Base-by-base conservation (phyloP, 2,113 vertebrate species). In the Heterotilapia buettikoferi region DNA sequence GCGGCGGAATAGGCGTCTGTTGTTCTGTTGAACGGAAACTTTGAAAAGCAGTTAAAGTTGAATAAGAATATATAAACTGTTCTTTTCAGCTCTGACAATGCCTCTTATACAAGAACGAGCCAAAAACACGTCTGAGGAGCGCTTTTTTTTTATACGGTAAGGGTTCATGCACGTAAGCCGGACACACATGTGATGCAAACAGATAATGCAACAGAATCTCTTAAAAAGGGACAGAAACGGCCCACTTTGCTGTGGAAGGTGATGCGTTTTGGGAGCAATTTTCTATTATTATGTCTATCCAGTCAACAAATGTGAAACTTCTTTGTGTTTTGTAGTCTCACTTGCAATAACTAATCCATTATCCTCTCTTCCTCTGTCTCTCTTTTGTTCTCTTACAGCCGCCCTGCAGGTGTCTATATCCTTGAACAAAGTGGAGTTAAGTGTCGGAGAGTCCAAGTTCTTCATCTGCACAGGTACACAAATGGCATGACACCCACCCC, bases 361-460 rank as follows among this genome's bases (percentile, higher is more conserved):
- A 24, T 8, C 33, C 11, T 14, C 13, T 50, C 53, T 80, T 5
- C 40, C 7, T 66, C 47, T 59, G 16, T 78, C 45, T 78, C 26
- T 53, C 24, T 86, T 38, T 86, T 21, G 7, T 68, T 90, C 13
- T 92, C 1, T 94, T 24, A 95, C 96, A 99, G 98, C 97, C 91
- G 96, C 98, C 91, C 97, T 99, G 93, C 98, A 99, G 96, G 98
- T 99, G 94, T 97, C 98, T 89, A 99, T 99, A 96, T 99, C 98
- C 81, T 96, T 99, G 94, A 98, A 97, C 95, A 99, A 99, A 97
- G 98, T 99, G 94, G 98, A 99, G 94, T 97, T 99, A 88, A 99
- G 98, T 84, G 98, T 99, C 36, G 98, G 98, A 43, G 98, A 99
- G 96, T 99, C 98, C 86, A 99, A 99, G 95, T 99, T 99, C 97